phyloP scores from a whole-genome alignment of 2,113 vertebrate genomes.

The Edolisoma coerulescens region DNA sequence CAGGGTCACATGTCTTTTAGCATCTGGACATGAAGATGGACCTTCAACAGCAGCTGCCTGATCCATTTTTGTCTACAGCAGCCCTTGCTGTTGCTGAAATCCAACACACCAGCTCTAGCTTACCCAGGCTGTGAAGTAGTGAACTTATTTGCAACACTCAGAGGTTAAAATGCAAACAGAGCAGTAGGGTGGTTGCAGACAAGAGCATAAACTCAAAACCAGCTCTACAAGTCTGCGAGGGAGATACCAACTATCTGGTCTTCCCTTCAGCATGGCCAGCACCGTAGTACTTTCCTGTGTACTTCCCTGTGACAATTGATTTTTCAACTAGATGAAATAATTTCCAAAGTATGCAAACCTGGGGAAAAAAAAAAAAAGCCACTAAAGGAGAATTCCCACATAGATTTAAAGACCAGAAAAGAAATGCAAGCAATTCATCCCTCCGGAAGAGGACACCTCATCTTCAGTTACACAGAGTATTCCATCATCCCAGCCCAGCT shows the following conservation, averaged over 20 bases:
- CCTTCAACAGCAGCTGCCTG: neutral
- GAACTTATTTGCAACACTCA: neutral
- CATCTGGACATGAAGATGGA: neutral
- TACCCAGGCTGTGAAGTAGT: accelerated
- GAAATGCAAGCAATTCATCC: neutral
- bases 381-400: neutral
- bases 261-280: neutral
- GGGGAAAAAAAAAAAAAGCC: accelerated
- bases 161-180: neutral
- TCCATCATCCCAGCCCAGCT: neutral
- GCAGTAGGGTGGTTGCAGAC: neutral
- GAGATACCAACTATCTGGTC: neutral
- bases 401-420: neutral
- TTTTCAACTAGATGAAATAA: neutral
- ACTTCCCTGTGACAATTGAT: neutral
- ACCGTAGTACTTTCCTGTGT: neutral
- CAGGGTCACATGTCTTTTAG: accelerated
- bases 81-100: neutral
- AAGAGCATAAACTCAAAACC: neutral
- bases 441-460: neutral
- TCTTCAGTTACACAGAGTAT: neutral
- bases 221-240: neutral
- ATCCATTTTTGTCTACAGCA: neutral
- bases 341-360: neutral
- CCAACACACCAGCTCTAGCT: neutral